These are phyloP conservation scores for Hippocampus barbouri DNA, from an alignment of 2,113 vertebrate genomes.

Conservation along the genomic window DNA sequence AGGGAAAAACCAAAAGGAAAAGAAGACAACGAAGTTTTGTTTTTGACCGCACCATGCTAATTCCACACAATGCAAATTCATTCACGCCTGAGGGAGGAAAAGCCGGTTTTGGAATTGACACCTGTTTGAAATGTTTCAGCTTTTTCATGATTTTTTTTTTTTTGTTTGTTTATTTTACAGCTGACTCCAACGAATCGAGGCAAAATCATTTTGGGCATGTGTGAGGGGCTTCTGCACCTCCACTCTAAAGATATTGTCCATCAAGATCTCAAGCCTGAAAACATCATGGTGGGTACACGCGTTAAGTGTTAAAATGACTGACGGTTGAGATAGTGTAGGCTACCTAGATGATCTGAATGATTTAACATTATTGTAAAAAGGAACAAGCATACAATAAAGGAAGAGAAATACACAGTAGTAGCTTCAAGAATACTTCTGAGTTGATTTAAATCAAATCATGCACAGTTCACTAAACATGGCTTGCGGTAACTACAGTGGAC, in stretches of 20 bases:
- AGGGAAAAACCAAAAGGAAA: no score
- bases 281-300: conserved; percentile 71
- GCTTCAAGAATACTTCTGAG: no score
- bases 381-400: no score
- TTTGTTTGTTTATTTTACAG: conserved; percentile 35
- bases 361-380: no score
- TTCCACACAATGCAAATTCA: neutral
- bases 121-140: neutral
- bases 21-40: neutral
- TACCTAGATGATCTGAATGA: no score
- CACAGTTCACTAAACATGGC: no score
- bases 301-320: neutral
- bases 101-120: neutral
- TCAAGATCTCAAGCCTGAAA: conserved; percentile 77
- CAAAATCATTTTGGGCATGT: conserved; percentile 71
- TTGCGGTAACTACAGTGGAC: no score
- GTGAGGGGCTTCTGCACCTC: conserved; percentile 67
- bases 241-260: conserved; percentile 71
- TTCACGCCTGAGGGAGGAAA: neutral
- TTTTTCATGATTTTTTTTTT: neutral
- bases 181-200: conserved; percentile 48
- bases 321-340: no score
- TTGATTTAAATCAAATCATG: no score
- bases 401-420: no score
- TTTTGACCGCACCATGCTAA: neutral